Evolutionary conservation across 2,113 vertebrate genomes (phyloP).

Genomic region (Chelonoidis abingdonii): DNA sequence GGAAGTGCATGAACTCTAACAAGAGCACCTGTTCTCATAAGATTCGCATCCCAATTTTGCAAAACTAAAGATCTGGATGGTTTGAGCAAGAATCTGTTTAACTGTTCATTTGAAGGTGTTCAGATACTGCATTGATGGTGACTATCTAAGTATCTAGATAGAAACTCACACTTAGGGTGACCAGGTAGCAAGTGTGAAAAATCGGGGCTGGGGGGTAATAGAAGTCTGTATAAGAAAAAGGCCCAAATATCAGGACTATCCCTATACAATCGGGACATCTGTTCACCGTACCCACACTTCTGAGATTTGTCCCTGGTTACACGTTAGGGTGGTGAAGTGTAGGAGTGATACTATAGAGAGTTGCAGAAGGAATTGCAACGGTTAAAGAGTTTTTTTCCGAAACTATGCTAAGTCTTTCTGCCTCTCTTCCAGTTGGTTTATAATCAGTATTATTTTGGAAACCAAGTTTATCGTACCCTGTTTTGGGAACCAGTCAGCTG

Average conservation of each 20-base stretch:
- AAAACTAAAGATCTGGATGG: neutral
- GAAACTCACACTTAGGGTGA: neutral
- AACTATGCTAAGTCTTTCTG: neutral
- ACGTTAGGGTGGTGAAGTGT: neutral
- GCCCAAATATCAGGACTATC: no score
- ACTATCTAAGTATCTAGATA: neutral
- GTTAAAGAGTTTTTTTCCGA: neutral
- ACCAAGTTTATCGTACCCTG: no score
- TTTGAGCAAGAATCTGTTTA: neutral
- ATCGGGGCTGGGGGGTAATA: no score
- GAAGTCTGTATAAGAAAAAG: no score
- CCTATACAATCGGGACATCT: no score
- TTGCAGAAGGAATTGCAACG: neutral
- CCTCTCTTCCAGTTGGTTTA: neutral
- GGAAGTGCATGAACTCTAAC: neutral
- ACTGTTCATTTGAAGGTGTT: neutral
- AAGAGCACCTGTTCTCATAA: neutral
- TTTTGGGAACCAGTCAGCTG: no score
- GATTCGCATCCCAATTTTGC: neutral
- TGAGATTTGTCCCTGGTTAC: neutral
- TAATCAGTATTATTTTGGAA: neutral
- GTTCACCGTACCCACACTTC: neutral
- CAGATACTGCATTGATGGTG: neutral
- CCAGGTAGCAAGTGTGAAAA: no score
- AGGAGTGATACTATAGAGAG: neutral